A percentile compares a stretch with the other conserved stretches of the same genome.
Evolutionary conservation across 2,113 vertebrate genomes (phyloP).

Genomic region (Mesocricetus auratus): DNA sequence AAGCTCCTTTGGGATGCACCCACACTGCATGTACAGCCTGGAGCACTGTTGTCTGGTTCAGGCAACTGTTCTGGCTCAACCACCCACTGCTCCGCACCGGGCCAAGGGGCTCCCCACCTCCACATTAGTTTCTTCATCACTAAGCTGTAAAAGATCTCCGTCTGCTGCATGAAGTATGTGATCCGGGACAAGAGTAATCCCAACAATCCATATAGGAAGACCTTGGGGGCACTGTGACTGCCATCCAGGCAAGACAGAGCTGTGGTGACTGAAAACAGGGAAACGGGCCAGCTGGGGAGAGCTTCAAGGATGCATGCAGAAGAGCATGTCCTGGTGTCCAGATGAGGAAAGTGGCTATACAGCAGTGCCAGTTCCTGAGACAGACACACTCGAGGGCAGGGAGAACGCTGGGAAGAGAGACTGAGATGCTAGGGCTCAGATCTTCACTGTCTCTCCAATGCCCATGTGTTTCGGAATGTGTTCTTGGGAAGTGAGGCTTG

Average conservation of each 20-base stretch:
- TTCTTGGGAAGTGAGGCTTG: not conserved
- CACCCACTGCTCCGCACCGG: not conserved
- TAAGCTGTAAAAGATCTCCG: not conserved
- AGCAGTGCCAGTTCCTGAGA: not conserved
- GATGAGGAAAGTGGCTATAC: no score
- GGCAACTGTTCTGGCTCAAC: not conserved
- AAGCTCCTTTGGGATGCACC: not conserved
- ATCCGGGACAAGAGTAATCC: accelerated
- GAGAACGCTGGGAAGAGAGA: not conserved
- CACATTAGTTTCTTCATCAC: not conserved
- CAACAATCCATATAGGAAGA: accelerated
- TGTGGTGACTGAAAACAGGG: not conserved
- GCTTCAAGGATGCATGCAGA: not conserved
- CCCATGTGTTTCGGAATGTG: no score
- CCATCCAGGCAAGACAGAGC: not conserved
- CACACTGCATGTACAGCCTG: accelerated
- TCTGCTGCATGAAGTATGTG: not conserved
- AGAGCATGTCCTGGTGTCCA: not conserved
- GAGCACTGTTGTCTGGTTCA: not conserved
- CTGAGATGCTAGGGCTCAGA: not conserved
- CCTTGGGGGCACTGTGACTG: accelerated
- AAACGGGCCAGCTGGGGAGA: not conserved
- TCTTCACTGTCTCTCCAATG: not conserved
- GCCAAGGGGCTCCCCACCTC: not conserved
- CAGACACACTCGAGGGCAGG: not conserved